These are phyloP conservation scores for Lacerta bilineata DNA, from an alignment of 2,797 vertebrate genomes.

Conservation along the genomic window DNA sequence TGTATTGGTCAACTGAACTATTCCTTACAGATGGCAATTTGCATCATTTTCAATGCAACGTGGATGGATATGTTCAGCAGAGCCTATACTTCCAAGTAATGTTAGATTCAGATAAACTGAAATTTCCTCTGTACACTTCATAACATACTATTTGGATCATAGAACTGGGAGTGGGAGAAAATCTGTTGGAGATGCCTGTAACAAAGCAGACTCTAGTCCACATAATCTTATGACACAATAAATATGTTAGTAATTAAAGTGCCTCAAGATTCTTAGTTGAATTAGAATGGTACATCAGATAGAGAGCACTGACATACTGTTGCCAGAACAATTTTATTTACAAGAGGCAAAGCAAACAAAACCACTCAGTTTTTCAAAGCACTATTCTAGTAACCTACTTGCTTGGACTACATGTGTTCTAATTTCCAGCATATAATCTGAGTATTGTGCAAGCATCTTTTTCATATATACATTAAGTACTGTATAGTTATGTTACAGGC, in stretches of 20 bases:
- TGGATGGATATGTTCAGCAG: neutral
- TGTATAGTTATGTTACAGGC: neutral
- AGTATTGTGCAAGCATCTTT: neutral
- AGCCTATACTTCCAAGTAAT: too few relatives aligned
- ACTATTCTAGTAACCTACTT: neutral
- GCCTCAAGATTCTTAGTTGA: neutral
- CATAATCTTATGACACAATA: too few relatives aligned
- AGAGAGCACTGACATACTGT: neutral
- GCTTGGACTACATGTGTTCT: neutral
- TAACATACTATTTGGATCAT: slow-evolving; percentile 7
- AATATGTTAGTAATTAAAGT: too few relatives aligned
- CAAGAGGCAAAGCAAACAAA: neutral
- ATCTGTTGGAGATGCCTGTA: neutral
- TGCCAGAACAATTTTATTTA: accelerated
- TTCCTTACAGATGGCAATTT: slow-evolving; percentile 29
- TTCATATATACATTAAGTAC: neutral
- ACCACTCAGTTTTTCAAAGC: neutral
- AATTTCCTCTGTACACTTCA: neutral
- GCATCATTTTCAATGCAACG: slow-evolving; percentile 20
- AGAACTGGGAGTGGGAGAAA: slow-evolving; percentile 45
- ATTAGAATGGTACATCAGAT: neutral
- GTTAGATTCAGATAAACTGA: slow-evolving; percentile 1
- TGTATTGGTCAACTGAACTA: slow-evolving; percentile 33
- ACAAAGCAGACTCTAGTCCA: too few relatives aligned
- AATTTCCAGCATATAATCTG: neutral